A percentile compares a stretch with the other conserved stretches of the same genome.
These are phyloP conservation scores for Liodrosophila aerea DNA, from an alignment of 2,888 invertebrate genomes.

Conservation along the genomic window DNA sequence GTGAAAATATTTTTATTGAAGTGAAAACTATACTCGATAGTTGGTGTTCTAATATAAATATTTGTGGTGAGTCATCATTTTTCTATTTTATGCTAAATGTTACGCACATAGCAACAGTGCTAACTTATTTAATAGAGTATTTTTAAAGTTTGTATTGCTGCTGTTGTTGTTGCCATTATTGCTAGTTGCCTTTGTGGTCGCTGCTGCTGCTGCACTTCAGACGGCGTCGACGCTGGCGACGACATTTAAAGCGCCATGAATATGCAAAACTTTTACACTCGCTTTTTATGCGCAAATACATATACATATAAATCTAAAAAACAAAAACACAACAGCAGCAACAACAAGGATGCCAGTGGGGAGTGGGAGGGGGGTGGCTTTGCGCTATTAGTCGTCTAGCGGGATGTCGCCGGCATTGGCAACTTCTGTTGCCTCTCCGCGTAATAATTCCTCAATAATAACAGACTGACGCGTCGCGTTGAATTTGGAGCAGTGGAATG, in stretches of 20 bases:
- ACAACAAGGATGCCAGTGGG: constrained; percentile 25
- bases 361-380: constrained; percentile 17
- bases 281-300: constrained; percentile 62
- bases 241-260: constrained; percentile 76
- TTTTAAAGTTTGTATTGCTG: constrained; percentile 9
- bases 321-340: constrained; percentile 26
- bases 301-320: constrained; percentile 44
- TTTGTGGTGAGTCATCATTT: background rate
- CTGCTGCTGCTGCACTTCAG: constrained; percentile 61
- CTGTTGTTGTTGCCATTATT: constrained; percentile 32
- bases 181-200: constrained; percentile 66
- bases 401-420: constrained; percentile 47
- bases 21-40: too few relatives aligned
- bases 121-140: constrained; percentile 36
- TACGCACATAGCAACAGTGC: background rate
- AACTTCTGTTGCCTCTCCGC: constrained; percentile 59
- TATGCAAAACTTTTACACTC: constrained; percentile 76
- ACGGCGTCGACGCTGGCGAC: constrained; percentile 58
- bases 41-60: too few relatives aligned
- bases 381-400: constrained; percentile 65
- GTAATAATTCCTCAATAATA: constrained; percentile 75
- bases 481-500: constrained; percentile 4
- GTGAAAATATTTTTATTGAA: too few relatives aligned
- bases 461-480: constrained; percentile 30
- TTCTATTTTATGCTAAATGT: background rate